Conservation (phyloP, 2,797 vertebrate genomes). For the Nyctalus aviator region DNA sequence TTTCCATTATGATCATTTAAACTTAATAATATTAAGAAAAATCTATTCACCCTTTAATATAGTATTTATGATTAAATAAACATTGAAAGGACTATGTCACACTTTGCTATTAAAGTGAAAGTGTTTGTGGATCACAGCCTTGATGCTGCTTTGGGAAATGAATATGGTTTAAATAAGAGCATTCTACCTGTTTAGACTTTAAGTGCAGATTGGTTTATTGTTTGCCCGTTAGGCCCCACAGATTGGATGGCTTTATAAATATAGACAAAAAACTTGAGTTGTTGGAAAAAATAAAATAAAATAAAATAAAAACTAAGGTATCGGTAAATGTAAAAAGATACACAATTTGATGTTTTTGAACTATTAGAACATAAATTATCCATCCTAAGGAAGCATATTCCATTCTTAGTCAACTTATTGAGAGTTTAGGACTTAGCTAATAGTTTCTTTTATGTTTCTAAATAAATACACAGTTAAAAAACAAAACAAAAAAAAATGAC, state of each 20-base stretch:
- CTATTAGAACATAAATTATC: background rate
- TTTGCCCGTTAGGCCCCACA: conserved; percentile 88
- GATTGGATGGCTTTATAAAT: conserved; percentile 83
- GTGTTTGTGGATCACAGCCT: conserved; percentile 88
- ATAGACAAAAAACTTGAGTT: background rate
- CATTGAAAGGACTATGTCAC: background rate
- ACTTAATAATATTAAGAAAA: conserved; percentile 35
- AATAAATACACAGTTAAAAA: background rate
- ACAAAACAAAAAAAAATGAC: background rate
- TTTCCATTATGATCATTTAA: background rate
- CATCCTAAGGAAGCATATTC: background rate
- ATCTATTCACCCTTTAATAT: conserved; percentile 34
- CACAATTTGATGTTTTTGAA: background rate
- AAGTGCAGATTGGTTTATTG: conserved; percentile 88
- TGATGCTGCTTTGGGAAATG: conserved; percentile 91
- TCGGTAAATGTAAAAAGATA: background rate
- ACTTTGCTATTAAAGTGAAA: conserved; percentile 73
- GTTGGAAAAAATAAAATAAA: conserved; percentile 17
- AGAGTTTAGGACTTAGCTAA: background rate
- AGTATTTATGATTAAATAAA: conserved; percentile 47
- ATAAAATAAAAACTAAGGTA: background rate
- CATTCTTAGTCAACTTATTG: background rate
- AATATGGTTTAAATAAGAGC: conserved; percentile 87
- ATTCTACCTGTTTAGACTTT: conserved; percentile 90
- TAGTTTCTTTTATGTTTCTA: background rate